Percentiles rank a stretch among this genome's conserved stretches.
Conservation (phyloP, 2,888 invertebrate species). For the Euclidia mi region DNA sequence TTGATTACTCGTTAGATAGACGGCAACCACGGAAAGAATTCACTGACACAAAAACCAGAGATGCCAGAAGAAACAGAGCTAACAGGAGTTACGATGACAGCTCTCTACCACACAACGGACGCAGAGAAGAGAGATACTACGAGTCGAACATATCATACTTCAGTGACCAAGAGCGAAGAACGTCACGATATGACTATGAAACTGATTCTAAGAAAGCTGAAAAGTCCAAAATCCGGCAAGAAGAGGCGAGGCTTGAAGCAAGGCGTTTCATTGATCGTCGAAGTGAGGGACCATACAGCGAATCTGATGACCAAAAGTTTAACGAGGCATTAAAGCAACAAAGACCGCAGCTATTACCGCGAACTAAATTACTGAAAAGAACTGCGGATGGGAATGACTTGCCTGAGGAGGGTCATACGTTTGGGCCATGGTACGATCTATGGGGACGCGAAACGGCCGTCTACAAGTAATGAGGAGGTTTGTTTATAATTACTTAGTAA, state of each 20-base stretch:
- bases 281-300: constrained; percentile 84
- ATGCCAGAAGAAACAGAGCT: constrained; percentile 71
- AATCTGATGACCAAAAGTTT: constrained; percentile 89
- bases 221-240: constrained; percentile 86
- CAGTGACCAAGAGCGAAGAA: constrained; percentile 80
- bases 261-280: constrained; percentile 80
- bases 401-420: constrained; percentile 92
- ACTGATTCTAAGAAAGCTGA: constrained; percentile 89
- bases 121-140: constrained; percentile 83
- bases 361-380: constrained; percentile 92
- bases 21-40: constrained; percentile 80
- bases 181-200: constrained; percentile 85
- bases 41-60: constrained; percentile 75
- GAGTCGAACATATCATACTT: constrained; percentile 87
- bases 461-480: constrained; percentile 84
- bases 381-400: constrained; percentile 84
- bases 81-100: constrained; percentile 87
- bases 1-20: constrained; percentile 85
- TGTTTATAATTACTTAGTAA: constrained; percentile 60
- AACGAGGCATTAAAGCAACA: constrained; percentile 87
- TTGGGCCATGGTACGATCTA: constrained; percentile 97
- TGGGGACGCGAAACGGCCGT: constrained; percentile 94
- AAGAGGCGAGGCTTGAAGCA: constrained; percentile 84
- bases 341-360: constrained; percentile 91
- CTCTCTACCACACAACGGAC: constrained; percentile 80